These are phyloP conservation scores for Trachelus troglodyta DNA, from an alignment of 2,888 invertebrate species.

Conservation along the genomic window DNA sequence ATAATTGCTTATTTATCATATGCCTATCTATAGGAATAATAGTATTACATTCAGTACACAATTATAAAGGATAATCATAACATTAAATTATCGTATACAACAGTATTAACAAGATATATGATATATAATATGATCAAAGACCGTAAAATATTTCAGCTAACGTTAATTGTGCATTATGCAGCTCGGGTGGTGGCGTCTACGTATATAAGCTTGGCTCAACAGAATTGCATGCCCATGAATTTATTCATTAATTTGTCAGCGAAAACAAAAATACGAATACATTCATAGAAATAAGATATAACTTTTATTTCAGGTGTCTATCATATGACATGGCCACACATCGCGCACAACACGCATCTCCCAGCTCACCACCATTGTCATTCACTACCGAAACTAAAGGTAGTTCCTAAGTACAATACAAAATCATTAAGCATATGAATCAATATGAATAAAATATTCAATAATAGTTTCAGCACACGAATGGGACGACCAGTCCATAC, in stretches of 20 bases:
- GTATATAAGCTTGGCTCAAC: constrained; percentile 3
- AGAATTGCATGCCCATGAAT: constrained; percentile 3
- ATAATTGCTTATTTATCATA: neutral
- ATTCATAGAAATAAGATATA: neutral
- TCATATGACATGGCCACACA: constrained; percentile 78
- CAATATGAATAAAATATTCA: neutral
- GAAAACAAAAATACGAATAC: neutral
- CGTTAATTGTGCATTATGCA: neutral
- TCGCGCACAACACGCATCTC: constrained; percentile 68
- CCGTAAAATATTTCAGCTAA: neutral
- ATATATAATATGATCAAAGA: neutral
- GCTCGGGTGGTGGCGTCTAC: neutral
- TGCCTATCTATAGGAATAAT: neutral
- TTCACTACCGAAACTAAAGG: constrained; percentile 65
- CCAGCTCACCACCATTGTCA: constrained; percentile 67
- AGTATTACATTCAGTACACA: neutral
- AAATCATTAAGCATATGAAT: constrained; percentile 3
- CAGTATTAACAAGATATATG: neutral
- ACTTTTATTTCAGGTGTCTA: constrained; percentile 72
- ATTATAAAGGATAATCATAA: neutral
- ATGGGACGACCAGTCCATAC: constrained; percentile 64
- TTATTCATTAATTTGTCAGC: constrained; percentile 8
- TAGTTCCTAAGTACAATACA: constrained; percentile 23
- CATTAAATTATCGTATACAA: neutral
- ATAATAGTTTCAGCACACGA: constrained; percentile 50